Evolutionary conservation across 2,113 vertebrate species (phyloP), one percentile per base, ranked within the genome.

Genomic region (Colossoma macropomum): DNA sequence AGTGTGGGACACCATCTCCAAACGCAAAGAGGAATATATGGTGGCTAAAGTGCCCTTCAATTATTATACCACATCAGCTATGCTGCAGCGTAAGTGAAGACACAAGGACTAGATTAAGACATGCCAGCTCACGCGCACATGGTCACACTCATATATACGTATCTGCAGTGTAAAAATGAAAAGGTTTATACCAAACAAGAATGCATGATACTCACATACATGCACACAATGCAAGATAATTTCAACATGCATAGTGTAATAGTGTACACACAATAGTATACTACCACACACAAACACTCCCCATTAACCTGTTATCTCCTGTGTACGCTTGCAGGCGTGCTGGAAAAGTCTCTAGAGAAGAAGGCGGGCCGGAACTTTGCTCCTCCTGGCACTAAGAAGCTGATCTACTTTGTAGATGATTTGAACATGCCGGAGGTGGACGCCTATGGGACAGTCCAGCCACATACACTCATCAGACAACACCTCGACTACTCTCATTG

Each of bases 341-440:
- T 96, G 79, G 94, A 96, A 89, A 96, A 95, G 86, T 88, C 91
- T 38, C 89, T 95, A 78, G 94, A 95, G 91, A 95, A 96, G 88
- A 96, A 94, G 90, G 92, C 92, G 0, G 93, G 94, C 32, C 92
- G 93, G 84, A 96, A 95, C 91, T 94, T 93, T 71, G 88, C 87
- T 88, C 92, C 94, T 77, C 93, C 93, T 12, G 92, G 90, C 1
- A 91, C 88, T n/a, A 96, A 95, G 90, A 95, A 88, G 66, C 92
- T 95, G 80, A 95, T 96, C 83, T 93, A 96, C 94, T 96, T 96
- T 81, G 91, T 93, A 88, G 93, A 95, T 72, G 92, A 95, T 90
- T 88, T 95, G 80, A 94, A 95, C 92, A 94, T 96, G 94, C 91
- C 94, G 52, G 92, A 95, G 89, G 93, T 94, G 85, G 95, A 95